phyloP scores from a whole-genome alignment of 2,888 invertebrate genomes.

The Barypeithes pellucidus region DNA sequence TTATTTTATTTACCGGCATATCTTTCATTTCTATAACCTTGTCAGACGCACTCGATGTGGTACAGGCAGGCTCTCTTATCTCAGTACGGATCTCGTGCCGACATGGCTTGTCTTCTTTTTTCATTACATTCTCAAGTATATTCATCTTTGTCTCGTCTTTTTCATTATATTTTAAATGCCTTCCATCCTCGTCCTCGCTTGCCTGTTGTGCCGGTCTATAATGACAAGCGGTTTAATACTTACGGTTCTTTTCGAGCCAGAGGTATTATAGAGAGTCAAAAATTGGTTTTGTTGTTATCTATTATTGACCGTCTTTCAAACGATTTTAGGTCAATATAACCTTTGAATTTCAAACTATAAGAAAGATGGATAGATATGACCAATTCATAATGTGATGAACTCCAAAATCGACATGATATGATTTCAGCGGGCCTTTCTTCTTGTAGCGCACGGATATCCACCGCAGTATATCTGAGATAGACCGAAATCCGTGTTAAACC shows the following conservation, averaged over 20 bases:
- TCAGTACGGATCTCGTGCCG: conserved; percentile 46
- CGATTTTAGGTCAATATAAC: too few species aligned
- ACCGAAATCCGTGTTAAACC: too few species aligned
- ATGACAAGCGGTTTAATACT: conserved; percentile 52
- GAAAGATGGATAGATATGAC: too few species aligned
- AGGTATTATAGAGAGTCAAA: conserved; percentile 48
- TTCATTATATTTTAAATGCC: conserved; percentile 63
- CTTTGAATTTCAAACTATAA: too few species aligned
- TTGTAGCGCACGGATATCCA: too few species aligned
- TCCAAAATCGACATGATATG: too few species aligned
- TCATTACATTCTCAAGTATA: conserved; percentile 2
- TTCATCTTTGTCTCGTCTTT: conserved; percentile 28
- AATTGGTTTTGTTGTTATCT: conserved; percentile 44
- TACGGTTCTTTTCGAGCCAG: conserved; percentile 36
- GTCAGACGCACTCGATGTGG: conserved; percentile 50
- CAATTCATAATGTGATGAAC: too few species aligned
- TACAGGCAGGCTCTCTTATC: conserved; percentile 51
- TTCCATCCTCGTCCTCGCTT: conserved; percentile 63
- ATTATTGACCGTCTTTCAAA: conserved; percentile 2
- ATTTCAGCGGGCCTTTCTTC: too few species aligned
- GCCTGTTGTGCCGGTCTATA: conserved; percentile 33
- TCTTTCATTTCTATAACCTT: conserved; percentile 53
- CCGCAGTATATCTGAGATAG: too few species aligned
- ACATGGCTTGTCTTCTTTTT: conserved; percentile 40
- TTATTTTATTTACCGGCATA: conserved; percentile 46